Evolutionary conservation across 2,888 invertebrate genomes (phyloP).

Genomic region (Chymomyza caudatula): DNA sequence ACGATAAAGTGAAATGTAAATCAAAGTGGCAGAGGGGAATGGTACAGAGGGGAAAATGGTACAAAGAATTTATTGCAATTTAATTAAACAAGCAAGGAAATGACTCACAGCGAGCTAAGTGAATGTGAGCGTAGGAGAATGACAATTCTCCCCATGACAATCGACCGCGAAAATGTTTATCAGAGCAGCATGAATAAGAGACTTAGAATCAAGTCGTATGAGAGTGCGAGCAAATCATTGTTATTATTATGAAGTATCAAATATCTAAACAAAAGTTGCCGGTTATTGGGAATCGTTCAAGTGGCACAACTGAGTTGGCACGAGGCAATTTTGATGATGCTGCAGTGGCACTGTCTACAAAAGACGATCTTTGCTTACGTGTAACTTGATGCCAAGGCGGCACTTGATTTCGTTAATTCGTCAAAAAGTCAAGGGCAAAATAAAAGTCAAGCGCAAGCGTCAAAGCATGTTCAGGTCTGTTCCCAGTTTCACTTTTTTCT

Average conservation of each 20-base stretch:
- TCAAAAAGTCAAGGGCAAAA: too few relatives aligned
- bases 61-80: constrained; percentile 46
- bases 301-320: background rate
- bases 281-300: too few relatives aligned
- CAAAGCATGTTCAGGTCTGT: too few relatives aligned
- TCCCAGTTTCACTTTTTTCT: too few relatives aligned
- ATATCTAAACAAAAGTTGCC: background rate
- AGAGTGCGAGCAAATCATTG: background rate
- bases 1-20: constrained; percentile 35
- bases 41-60: constrained; percentile 7
- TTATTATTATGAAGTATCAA: background rate
- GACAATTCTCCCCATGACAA: background rate
- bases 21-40: constrained; percentile 21
- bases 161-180: constrained; percentile 29
- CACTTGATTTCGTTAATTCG: too few relatives aligned
- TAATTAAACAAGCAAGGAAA: constrained; percentile 38
- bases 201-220: background rate
- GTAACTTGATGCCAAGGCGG: too few relatives aligned
- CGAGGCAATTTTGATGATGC: background rate
- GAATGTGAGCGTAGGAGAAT: constrained; percentile 44
- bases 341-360: background rate
- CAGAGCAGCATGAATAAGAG: background rate
- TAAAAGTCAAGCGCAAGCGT: too few relatives aligned
- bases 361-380: background rate
- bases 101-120: constrained; percentile 42